phyloP scores from a whole-genome alignment of 2,797 vertebrate species.

The Micropoecilia bifurca region DNA sequence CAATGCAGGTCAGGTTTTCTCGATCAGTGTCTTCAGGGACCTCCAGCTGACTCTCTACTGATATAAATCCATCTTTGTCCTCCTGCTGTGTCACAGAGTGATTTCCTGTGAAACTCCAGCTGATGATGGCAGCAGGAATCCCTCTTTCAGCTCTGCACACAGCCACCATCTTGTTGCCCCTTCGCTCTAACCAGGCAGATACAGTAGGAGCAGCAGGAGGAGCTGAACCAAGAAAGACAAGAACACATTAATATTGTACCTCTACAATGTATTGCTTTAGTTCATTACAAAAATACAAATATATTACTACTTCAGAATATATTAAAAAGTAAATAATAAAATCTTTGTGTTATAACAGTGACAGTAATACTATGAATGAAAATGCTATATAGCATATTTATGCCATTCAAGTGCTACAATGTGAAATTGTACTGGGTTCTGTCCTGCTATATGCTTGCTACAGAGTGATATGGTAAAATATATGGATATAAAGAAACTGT shows the following conservation, averaged over 20 bases:
- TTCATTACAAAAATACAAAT: not conserved
- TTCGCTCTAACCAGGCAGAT: slow-evolving; percentile 28
- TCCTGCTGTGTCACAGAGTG: accelerated
- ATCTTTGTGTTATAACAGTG: not conserved
- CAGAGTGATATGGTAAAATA: not conserved
- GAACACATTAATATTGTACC: not conserved
- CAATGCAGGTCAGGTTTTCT: slow-evolving; percentile 56
- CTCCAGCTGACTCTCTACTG: slow-evolving; percentile 54
- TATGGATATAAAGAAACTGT: not conserved
- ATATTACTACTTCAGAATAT: not conserved
- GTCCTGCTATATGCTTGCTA: not conserved
- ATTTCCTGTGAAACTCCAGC: slow-evolving; percentile 54
- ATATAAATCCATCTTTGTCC: slow-evolving; percentile 25
- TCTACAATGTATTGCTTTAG: not conserved
- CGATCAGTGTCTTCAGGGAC: slow-evolving; percentile 8
- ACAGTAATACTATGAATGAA: not conserved
- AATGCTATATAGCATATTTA: not conserved
- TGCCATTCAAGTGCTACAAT: not conserved
- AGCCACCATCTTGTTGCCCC: slow-evolving; percentile 39
- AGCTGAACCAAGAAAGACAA: slow-evolving; percentile 31
- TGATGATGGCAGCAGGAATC: slow-evolving; percentile 67
- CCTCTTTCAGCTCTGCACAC: slow-evolving; percentile 69
- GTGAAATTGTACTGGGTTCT: not conserved
- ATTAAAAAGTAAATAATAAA: not conserved
- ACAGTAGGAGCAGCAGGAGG: slow-evolving; percentile 33